Evolutionary conservation across 2,797 vertebrate species (phyloP).

Genomic region (Oryzias dopingdopingensis): DNA sequence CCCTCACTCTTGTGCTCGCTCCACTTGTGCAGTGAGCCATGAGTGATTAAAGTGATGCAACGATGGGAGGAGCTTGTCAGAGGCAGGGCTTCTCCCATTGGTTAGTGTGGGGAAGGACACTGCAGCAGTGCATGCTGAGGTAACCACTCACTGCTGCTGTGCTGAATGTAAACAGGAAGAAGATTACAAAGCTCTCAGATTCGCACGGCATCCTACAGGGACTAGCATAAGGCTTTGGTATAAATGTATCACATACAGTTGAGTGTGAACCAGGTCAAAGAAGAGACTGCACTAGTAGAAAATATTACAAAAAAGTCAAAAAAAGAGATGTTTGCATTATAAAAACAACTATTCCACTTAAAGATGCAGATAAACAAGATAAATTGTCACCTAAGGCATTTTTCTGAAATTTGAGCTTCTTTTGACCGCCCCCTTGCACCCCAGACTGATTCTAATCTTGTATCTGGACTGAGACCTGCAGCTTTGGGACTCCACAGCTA

Average conservation of each 20-base stretch:
- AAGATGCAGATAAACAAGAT: neutral
- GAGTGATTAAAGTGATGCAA: constrained; percentile 71
- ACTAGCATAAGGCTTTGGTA: neutral
- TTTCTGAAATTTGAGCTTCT: no score
- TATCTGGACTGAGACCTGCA: constrained; percentile 19
- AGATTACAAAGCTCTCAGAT: constrained; percentile 9
- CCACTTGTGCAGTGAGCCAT: constrained; percentile 66
- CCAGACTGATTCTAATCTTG: constrained; percentile 1
- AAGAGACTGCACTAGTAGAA: neutral
- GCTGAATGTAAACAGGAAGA: constrained; percentile 47
- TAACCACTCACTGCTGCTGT: constrained; percentile 35
- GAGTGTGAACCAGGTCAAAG: neutral
- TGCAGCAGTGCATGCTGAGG: constrained; percentile 3
- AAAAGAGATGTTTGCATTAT: neutral
- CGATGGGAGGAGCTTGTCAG: constrained; percentile 41
- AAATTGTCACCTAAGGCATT: neutral
- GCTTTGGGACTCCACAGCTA: constrained; percentile 33
- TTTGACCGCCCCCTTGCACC: no score
- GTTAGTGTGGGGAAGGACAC: constrained; percentile 12
- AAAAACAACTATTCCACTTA: neutral
- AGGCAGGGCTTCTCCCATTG: constrained; percentile 49
- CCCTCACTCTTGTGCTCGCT: constrained; percentile 37
- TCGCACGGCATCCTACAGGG: neutral
- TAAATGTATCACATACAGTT: neutral
- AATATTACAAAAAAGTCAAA: constrained; percentile 2